These are phyloP conservation scores for Cyanoderma ruficeps DNA, from an alignment of 2,113 vertebrate species.

Conservation along the genomic window DNA sequence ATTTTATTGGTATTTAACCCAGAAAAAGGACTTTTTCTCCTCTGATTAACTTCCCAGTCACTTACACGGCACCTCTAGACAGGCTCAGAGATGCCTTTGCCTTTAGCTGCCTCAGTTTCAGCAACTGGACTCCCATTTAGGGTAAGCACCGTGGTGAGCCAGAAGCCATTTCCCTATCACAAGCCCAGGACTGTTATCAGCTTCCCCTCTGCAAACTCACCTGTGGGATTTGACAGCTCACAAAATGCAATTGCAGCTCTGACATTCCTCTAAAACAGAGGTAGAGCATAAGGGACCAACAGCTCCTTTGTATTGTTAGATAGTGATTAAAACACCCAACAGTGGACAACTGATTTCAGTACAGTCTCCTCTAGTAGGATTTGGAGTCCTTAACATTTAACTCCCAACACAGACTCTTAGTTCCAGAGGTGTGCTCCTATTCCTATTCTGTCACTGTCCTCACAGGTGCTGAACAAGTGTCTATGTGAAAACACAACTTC, in stretches of 20 bases:
- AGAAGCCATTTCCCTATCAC: background rate
- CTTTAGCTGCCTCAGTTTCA: background rate
- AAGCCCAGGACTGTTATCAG: background rate
- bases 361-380: background rate
- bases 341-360: background rate
- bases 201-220: background rate
- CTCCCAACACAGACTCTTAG: rapidly evolving
- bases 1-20: background rate
- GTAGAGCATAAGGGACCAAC: background rate
- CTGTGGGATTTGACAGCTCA: background rate
- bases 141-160: background rate
- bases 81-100: background rate
- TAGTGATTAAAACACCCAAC: background rate
- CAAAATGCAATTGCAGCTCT: background rate
- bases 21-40: background rate
- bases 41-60: background rate
- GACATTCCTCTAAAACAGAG: background rate
- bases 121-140: background rate
- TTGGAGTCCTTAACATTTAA: background rate
- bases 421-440: background rate
- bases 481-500: background rate
- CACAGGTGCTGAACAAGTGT: background rate
- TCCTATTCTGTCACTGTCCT: background rate
- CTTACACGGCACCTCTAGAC: background rate
- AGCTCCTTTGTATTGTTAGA: background rate